Conservation (phyloP, 1,140 invertebrate genomes). For the Drosophila teissieri region DNA sequence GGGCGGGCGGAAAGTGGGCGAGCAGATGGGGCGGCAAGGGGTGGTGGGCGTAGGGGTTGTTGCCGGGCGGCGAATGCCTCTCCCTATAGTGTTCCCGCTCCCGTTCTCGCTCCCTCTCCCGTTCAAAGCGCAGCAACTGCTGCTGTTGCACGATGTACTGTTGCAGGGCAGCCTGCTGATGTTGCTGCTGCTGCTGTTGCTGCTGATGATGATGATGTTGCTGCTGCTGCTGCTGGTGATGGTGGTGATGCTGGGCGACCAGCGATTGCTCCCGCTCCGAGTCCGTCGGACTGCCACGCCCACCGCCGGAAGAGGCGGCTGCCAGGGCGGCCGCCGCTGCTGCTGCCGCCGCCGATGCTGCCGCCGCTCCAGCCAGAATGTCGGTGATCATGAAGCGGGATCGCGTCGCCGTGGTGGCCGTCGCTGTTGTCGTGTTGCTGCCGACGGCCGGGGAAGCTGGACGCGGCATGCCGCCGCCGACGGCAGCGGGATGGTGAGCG, state of each 20-base stretch:
- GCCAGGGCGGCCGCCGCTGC: slow-evolving; percentile 64
- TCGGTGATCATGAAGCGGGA: slow-evolving; percentile 93
- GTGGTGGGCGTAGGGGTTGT: slow-evolving; percentile 39
- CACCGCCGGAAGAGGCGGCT: slow-evolving; percentile 50
- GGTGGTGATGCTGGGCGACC: slow-evolving; percentile 46
- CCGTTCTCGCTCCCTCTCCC: slow-evolving; percentile 43
- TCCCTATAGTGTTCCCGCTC: slow-evolving; percentile 54
- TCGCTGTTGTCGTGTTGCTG: slow-evolving; percentile 31
- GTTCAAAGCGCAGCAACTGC: slow-evolving; percentile 67
- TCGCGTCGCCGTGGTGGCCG: slow-evolving; percentile 86
- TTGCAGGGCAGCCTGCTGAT: slow-evolving; percentile 69
- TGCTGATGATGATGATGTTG: slow-evolving; percentile 56
- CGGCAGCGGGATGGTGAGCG: slow-evolving; percentile 56
- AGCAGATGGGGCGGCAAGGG: slow-evolving; percentile 60
- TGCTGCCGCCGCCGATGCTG: slow-evolving; percentile 63
- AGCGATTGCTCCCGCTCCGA: slow-evolving; percentile 46
- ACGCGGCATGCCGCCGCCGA: slow-evolving; percentile 84
- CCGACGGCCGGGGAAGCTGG: slow-evolving; percentile 72
- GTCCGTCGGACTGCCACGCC: slow-evolving; percentile 26
- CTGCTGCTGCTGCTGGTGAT: slow-evolving; percentile 44
- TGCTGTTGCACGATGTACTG: slow-evolving; percentile 77
- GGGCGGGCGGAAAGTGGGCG: slow-evolving; percentile 72
- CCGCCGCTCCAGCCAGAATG: slow-evolving; percentile 88
- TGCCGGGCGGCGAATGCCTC: slow-evolving; percentile 35
- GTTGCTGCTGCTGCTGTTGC: slow-evolving; percentile 60